Conservation (phyloP, 2,113 vertebrate species). For the Malurus melanocephalus region DNA sequence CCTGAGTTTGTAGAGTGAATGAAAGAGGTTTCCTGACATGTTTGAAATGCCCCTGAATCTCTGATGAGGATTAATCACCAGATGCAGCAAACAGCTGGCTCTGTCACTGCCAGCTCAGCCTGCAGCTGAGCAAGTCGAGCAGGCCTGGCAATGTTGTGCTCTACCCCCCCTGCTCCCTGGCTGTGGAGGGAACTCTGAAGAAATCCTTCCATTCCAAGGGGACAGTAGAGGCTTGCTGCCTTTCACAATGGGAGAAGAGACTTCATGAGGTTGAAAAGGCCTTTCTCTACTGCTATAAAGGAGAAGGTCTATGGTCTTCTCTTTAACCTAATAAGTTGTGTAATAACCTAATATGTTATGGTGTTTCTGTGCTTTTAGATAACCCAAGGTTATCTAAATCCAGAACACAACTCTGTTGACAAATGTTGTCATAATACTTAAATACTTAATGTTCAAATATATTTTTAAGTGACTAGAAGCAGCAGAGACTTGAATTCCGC, state of each 20-base stretch:
- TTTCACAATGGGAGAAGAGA: background rate
- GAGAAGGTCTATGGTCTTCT: background rate
- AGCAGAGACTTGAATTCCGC: background rate
- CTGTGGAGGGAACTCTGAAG: background rate
- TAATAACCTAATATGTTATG: background rate
- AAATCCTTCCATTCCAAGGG: background rate
- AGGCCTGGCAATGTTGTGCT: background rate
- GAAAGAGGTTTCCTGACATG: background rate
- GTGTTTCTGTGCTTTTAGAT: background rate
- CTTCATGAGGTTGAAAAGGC: background rate
- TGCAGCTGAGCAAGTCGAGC: fast-evolving
- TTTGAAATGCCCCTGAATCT: background rate
- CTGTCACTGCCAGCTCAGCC: background rate
- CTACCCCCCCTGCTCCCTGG: fast-evolving
- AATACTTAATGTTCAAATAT: background rate
- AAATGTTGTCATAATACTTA: background rate
- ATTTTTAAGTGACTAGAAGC: background rate
- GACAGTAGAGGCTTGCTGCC: background rate
- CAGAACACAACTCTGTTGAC: background rate
- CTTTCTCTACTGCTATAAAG: background rate
- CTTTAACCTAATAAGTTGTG: background rate
- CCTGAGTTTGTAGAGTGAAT: background rate
- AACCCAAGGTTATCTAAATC: background rate
- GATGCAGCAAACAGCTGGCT: background rate
- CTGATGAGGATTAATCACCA: background rate